Evolutionary conservation across 2,797 vertebrate species (phyloP), one percentile per base, ranked within the genome.

Genomic region (Halcyon smyrnensis): DNA sequence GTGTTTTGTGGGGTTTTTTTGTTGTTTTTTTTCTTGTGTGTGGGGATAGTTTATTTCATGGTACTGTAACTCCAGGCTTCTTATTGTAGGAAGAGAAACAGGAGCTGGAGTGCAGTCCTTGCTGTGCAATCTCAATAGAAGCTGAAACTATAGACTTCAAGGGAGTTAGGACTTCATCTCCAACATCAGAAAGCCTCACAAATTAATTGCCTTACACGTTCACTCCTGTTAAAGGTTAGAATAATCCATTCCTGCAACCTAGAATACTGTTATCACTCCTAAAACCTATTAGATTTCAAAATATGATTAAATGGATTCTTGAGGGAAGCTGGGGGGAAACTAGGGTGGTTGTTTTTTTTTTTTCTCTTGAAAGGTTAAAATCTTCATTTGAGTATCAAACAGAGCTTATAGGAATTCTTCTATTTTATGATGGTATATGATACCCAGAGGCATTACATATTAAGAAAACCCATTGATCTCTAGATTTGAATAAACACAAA

Each of bases 271-370:
- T 91, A 95, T 77, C 86, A 2, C 65, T 87, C 84, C 73, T 83
- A 71, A 94, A 96, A 78, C 71, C 83, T 87, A 87, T 92, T 90
- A 93, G 85, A 83, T 94, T 95, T 92, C 94, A 95, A 95, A 97
- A 95, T 89, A 87, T 48, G 86, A 95, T 95, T 93, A 95, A 95
- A 57, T 75, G 56, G 75, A 54, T 96, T 92, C 79, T 87, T 92
- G 84, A 90, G 68, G 37, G 30, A 89, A 94, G 88, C 30, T 11
- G 32, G n/a, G 56, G 41, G 54, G n/a, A 36, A 53, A 28, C 8
- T 7, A 18, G 20, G 12, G 9, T 37, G 23, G 13, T 28, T 16
- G 20, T 8, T 7, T 53, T 87, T 84, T 67, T 41, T 43, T 80
- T 93, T 90, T 15, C 39, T 79, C 18, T 62, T 78, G 57, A 95